Evolutionary conservation across 2,888 invertebrate genomes (phyloP), one percentile per base, ranked within the genome.

Genomic region (Phytoseiulus persimilis): DNA sequence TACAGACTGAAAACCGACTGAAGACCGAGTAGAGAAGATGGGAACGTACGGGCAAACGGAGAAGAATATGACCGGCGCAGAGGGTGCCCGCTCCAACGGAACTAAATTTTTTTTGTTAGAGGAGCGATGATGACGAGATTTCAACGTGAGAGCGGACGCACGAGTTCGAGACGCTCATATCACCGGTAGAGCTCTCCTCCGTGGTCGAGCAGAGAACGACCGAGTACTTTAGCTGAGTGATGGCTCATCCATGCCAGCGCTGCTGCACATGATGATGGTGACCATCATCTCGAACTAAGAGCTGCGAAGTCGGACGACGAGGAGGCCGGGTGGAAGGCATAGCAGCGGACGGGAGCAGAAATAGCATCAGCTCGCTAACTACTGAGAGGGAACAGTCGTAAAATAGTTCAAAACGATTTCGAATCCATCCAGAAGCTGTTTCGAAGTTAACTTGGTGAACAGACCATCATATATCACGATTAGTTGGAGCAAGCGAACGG

Each of bases 381-480:
- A 65, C 28, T 65, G 65, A 28, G 65, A 18, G 65, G 28, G 65
- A 65, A 18, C 28, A 18, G 65, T 65, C 65, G 65, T 65, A 65
- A 65, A 65, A 65, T 65, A 65, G 65, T 65, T 65, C 65, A 65
- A 65, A 65, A 65, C 65, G 65, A 65, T 65, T 28, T 65, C 65
- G 18, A 65, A 65, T 65, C 65, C 65, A 65, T 65, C 65, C 65
- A 65, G 65, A 65, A 65, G 65, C 65, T 65, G 65, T 65, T 65
- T 18, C 65, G 65, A 65, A 65, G 23, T 65, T 65, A 28, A 65
- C 11, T 65, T 28, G 65, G 65, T 28, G 28, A 65, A 18, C 65
- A 65, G 65, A 65, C 65, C 65, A 65, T 65, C 65, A 65, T 65
- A 65, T 65, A 65, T 65, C 65, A 65, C 65, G 65, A 65, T 65